These are phyloP conservation scores for Galaxea fascicularis DNA, from an alignment of 92 coral and sea anemone genomes.

Conservation along the genomic window DNA sequence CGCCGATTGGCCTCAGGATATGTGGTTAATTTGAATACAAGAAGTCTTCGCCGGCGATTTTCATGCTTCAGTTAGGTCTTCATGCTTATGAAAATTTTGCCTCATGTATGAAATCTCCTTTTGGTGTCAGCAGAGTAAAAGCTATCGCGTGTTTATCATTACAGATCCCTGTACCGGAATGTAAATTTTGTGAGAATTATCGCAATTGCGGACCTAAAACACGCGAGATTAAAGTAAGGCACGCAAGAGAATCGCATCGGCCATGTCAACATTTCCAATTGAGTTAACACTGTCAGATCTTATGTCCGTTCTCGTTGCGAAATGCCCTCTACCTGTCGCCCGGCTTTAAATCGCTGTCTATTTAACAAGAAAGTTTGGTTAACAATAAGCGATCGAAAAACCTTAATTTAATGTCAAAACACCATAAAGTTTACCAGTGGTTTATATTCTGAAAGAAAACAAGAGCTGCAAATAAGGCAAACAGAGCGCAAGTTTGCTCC, in stretches of 20 bases:
- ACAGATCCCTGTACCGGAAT: slow-evolving; percentile 73
- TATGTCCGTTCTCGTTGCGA: slow-evolving; percentile 24
- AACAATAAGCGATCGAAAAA: slow-evolving; percentile 81
- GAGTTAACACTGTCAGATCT: slow-evolving; percentile 43
- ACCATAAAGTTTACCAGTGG: slow-evolving; percentile 75
- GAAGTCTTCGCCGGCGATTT: slow-evolving; percentile 56
- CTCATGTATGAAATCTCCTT: slow-evolving; percentile 12
- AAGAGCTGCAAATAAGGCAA: slow-evolving; percentile 33
- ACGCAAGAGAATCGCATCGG: slow-evolving; percentile 17
- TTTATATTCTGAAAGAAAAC: slow-evolving; percentile 76
- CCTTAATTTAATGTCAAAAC: slow-evolving; percentile 89
- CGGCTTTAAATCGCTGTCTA: slow-evolving; percentile 74
- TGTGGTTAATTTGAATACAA: slow-evolving; percentile 79
- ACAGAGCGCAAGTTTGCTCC: slow-evolving; percentile 30
- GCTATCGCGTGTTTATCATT: slow-evolving; percentile 12
- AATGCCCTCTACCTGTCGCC: slow-evolving; percentile 47
- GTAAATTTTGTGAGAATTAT: slow-evolving; percentile 54
- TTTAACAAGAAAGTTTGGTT: slow-evolving; percentile 66
- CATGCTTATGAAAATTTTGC: slow-evolving; percentile 34
- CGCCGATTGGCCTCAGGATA: slow-evolving; percentile 88
- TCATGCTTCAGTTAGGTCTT: slow-evolving; percentile 32
- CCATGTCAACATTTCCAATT: slow-evolving; percentile 49
- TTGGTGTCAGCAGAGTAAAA: slow-evolving; percentile 18
- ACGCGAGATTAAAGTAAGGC: slow-evolving; percentile 23
- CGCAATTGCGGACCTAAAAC: slow-evolving; percentile 26